Percentiles rank a stretch among this genome's conserved stretches.
Conservation (phyloP, 2,888 invertebrate genomes). For the Calephelis perditalis region DNA sequence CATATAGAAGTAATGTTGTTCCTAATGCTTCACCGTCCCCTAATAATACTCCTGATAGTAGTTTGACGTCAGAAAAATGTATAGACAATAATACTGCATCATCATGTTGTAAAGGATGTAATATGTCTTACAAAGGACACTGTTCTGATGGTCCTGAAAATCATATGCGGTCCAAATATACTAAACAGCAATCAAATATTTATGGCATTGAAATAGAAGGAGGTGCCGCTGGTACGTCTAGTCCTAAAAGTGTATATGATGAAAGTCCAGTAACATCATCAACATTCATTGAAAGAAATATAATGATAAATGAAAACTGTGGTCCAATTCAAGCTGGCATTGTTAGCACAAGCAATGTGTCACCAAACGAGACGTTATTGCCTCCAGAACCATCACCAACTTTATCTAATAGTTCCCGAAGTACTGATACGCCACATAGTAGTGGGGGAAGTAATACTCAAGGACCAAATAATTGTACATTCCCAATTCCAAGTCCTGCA, state of each 20-base stretch:
- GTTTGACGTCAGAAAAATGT: slow-evolving; percentile 57
- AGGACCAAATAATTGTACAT: slow-evolving; percentile 53
- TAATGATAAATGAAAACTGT: slow-evolving; percentile 78
- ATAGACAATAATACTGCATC: slow-evolving; percentile 43
- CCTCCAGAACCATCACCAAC: slow-evolving; percentile 80
- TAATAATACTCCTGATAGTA: slow-evolving; percentile 67
- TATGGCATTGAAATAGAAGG: slow-evolving; percentile 71
- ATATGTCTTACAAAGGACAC: slow-evolving; percentile 57
- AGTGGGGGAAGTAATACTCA: slow-evolving; percentile 53
- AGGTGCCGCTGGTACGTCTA: slow-evolving; percentile 56
- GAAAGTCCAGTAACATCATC: slow-evolving; percentile 84
- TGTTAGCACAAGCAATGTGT: slow-evolving; percentile 89
- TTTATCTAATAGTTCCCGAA: slow-evolving; percentile 72
- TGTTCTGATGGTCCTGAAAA: slow-evolving; percentile 58
- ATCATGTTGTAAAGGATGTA: slow-evolving; percentile 77
- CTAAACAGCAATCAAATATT: slow-evolving; percentile 50
- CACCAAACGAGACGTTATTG: slow-evolving; percentile 78
- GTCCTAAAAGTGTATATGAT: slow-evolving; percentile 72
- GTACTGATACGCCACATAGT: slow-evolving; percentile 67
- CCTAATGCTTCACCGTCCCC: slow-evolving; percentile 63
- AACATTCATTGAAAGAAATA: slow-evolving; percentile 79
- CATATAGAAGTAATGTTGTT: slow-evolving; percentile 52
- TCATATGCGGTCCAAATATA: slow-evolving; percentile 56
- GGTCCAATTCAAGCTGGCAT: slow-evolving; percentile 90
- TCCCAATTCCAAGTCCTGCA: slow-evolving; percentile 69